Evolutionary conservation across 2,888 invertebrate genomes (phyloP).

Genomic region (Papilio protenor): DNA sequence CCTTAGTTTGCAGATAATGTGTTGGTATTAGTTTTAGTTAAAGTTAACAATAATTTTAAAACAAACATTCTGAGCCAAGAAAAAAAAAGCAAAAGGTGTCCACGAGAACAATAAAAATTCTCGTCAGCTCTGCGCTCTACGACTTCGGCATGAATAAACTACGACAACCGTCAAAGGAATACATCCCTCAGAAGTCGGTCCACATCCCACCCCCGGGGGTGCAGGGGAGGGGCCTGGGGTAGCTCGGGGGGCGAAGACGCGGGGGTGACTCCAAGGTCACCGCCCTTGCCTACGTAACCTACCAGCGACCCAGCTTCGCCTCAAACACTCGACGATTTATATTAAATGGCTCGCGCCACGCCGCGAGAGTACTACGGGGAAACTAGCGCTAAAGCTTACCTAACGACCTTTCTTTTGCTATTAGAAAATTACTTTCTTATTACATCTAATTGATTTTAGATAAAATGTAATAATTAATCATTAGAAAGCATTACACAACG

Average conservation of each 20-base stretch:
- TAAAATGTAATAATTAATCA: not conserved
- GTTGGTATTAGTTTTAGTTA: no score
- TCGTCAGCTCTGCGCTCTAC: slow-evolving; percentile 30
- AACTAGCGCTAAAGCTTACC: not conserved
- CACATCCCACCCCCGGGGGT: slow-evolving; percentile 66
- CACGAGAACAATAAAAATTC: slow-evolving; percentile 41
- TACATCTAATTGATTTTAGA: not conserved
- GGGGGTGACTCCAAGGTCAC: slow-evolving; percentile 72
- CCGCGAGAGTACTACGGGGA: slow-evolving; percentile 7
- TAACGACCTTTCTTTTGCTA: slow-evolving; percentile 13
- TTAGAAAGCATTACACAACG: not conserved
- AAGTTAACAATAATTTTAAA: slow-evolving; percentile 21
- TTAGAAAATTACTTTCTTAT: not conserved
- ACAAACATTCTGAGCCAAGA: slow-evolving; percentile 19
- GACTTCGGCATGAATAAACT: slow-evolving; percentile 39
- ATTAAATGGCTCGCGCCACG: slow-evolving; percentile 55
- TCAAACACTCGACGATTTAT: slow-evolving; percentile 65
- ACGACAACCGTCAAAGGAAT: slow-evolving; percentile 63
- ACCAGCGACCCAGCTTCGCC: slow-evolving; percentile 72
- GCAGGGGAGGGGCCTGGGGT: slow-evolving; percentile 37
- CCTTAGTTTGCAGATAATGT: not conserved
- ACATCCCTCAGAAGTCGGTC: slow-evolving; percentile 73
- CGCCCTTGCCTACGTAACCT: slow-evolving; percentile 78
- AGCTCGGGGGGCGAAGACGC: slow-evolving; percentile 45
- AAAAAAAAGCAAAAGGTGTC: slow-evolving; percentile 40